A percentile compares a stretch with the other conserved stretches of the same genome.
Evolutionary conservation across 2,888 invertebrate species (phyloP).

Genomic region (Agrotis ipsilon): DNA sequence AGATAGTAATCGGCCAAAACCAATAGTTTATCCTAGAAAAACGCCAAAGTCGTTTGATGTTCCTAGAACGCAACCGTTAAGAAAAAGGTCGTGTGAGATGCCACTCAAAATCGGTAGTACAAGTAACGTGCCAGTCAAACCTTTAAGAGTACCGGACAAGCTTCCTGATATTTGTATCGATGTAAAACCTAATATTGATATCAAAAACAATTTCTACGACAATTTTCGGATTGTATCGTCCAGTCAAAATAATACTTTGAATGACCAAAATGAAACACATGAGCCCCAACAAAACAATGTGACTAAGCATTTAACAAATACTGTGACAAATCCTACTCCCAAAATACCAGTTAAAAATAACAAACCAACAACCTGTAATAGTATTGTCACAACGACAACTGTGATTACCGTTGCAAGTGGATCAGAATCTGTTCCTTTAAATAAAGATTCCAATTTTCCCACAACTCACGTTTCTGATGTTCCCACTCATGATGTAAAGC

Average conservation of each 20-base stretch:
- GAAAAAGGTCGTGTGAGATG: neutral
- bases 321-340: neutral
- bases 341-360: neutral
- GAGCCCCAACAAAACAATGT: neutral
- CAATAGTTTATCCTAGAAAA: constrained; percentile 10
- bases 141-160: neutral
- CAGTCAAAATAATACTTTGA: constrained; percentile 11
- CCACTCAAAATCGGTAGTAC: neutral
- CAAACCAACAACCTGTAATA: neutral
- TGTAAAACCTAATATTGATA: neutral
- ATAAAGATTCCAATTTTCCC: neutral
- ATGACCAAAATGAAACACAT: constrained; percentile 17
- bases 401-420: neutral
- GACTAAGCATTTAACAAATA: neutral
- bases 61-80: constrained; percentile 6
- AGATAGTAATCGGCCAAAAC: constrained; percentile 6
- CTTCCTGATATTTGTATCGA: constrained; percentile 10
- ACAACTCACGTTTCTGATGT: neutral
- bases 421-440: neutral
- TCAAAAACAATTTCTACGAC: neutral
- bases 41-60: neutral
- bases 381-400: neutral
- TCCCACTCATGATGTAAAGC: neutral
- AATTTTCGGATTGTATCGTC: neutral
- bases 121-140: neutral